A percentile compares a stretch with the other conserved stretches of the same genome.
Conservation (phyloP, 2,113 vertebrate species). For the Alexandromys fortis region DNA sequence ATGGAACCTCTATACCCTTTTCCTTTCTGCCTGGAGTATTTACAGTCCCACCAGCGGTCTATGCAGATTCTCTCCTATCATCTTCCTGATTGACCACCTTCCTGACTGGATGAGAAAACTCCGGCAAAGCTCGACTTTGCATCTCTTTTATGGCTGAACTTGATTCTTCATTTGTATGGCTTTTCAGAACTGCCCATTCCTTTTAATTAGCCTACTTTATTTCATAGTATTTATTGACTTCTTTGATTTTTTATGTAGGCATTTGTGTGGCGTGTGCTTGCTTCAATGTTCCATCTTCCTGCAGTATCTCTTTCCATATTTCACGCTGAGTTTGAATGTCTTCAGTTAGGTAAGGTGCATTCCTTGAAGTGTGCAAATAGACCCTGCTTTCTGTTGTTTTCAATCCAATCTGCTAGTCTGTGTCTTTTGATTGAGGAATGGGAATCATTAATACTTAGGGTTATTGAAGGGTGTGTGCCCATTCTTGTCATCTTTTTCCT, state of each 20-base stretch:
- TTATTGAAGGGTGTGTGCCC: no score
- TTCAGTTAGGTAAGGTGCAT: not conserved
- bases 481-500: no score
- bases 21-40: not conserved
- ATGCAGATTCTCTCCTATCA: not conserved
- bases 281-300: not conserved
- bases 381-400: not conserved
- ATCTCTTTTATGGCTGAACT: not conserved
- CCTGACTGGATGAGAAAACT: no score
- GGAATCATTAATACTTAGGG: not conserved
- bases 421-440: not conserved
- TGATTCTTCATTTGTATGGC: not conserved
- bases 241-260: not conserved
- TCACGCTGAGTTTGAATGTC: not conserved
- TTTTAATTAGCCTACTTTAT: not conserved
- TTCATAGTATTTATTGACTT: not conserved
- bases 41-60: not conserved
- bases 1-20: not conserved
- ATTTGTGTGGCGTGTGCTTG: not conserved
- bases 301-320: no score
- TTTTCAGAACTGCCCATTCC: not conserved
- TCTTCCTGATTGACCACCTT: not conserved
- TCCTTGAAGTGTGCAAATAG: not conserved
- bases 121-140: no score
- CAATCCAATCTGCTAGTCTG: not conserved